Evolutionary conservation across 1,140 invertebrate species (phyloP).

Genomic region (Eriosoma lanigerum): DNA sequence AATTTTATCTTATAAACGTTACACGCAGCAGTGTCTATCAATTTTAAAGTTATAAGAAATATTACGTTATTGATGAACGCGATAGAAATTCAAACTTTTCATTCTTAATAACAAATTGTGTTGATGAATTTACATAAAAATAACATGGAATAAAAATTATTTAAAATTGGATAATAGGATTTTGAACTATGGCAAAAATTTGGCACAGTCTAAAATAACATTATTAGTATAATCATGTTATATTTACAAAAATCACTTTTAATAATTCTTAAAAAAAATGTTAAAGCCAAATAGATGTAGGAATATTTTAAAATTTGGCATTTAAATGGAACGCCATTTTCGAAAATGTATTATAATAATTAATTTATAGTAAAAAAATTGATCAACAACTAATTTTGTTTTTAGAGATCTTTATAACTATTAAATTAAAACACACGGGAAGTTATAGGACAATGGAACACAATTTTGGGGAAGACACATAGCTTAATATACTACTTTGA

Average conservation of each 20-base stretch:
- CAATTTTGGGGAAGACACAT: slow-evolving; percentile 39
- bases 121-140: slow-evolving; percentile 18
- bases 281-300: not conserved
- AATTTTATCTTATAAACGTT: not conserved
- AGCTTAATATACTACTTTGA: slow-evolving; percentile 11
- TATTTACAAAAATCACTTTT: slow-evolving; percentile 40
- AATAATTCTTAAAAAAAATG: not conserved
- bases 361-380: slow-evolving; percentile 32
- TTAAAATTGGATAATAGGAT: slow-evolving; percentile 9
- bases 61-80: too few species aligned
- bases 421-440: slow-evolving; percentile 23
- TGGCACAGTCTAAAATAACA: slow-evolving; percentile 41
- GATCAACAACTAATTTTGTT: slow-evolving; percentile 1
- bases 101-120: not conserved
- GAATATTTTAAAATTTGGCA: slow-evolving; percentile 12
- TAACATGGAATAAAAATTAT: slow-evolving; percentile 23
- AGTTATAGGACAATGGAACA: slow-evolving; percentile 31
- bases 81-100: not conserved
- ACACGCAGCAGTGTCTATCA: not conserved
- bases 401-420: slow-evolving; percentile 24
- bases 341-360: slow-evolving; percentile 7
- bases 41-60: not conserved
- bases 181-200: slow-evolving; percentile 23
- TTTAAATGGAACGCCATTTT: slow-evolving; percentile 1
- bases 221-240: not conserved